phyloP scores from a whole-genome alignment of 2,888 invertebrate genomes.

The Callinectes sapidus region DNA sequence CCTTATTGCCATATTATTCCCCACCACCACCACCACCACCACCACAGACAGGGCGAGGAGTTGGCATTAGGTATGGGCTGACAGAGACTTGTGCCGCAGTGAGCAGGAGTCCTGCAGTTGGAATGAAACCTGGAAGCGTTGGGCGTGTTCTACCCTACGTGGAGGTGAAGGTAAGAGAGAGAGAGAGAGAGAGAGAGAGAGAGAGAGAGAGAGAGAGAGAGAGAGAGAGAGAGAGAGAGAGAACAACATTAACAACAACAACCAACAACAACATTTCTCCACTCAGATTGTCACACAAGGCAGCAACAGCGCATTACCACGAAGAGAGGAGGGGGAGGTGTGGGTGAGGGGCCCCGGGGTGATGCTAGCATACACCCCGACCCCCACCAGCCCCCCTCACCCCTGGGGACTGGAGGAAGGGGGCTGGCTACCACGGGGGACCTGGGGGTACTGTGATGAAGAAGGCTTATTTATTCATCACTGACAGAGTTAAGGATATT shows the following conservation, averaged over 20 bases:
- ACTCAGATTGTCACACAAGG: constrained; percentile 79
- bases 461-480: constrained; percentile 54
- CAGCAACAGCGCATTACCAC: constrained; percentile 70
- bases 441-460: constrained; percentile 43
- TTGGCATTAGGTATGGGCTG: constrained; percentile 82
- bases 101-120: constrained; percentile 73
- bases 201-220: too few relatives aligned
- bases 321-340: constrained; percentile 81
- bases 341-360: constrained; percentile 82
- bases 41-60: constrained; percentile 73
- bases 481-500: constrained; percentile 52
- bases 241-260: too few relatives aligned
- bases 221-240: too few relatives aligned
- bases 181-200: background rate
- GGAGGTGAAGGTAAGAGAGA: constrained; percentile 74
- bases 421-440: constrained; percentile 61
- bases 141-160: constrained; percentile 82
- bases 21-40: background rate
- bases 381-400: constrained; percentile 1
- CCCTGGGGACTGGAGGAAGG: constrained; percentile 34
- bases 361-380: constrained; percentile 53
- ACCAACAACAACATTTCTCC: background rate
- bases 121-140: constrained; percentile 74
- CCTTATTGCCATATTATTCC: background rate
- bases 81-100: constrained; percentile 83